Conservation (phyloP, 2,113 vertebrate genomes). For the Uropsilus gracilis region DNA sequence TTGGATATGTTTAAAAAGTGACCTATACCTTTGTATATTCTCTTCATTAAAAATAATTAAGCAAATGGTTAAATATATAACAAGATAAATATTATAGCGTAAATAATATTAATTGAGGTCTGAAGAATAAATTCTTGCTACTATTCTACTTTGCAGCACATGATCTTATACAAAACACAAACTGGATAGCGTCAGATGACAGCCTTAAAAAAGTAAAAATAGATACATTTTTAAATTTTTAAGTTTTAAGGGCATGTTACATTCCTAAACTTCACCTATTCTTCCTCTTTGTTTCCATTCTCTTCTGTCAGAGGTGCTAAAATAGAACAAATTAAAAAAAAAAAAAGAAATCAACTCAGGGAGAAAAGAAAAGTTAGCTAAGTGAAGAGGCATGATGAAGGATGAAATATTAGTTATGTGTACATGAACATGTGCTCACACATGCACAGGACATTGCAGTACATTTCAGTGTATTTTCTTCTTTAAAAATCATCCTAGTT, state of each 20-base stretch:
- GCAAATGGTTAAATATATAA: background rate
- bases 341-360: background rate
- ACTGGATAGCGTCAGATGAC: background rate
- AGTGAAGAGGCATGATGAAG: background rate
- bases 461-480: background rate
- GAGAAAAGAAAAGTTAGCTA: background rate
- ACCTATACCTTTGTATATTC: background rate
- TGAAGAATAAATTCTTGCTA: background rate
- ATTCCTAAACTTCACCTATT: background rate
- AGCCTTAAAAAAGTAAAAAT: background rate
- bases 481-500: background rate
- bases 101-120: background rate
- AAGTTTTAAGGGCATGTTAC: background rate
- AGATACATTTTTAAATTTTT: background rate
- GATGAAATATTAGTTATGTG: background rate
- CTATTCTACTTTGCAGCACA: background rate
- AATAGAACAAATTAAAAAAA: background rate
- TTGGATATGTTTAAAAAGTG: background rate
- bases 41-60: background rate
- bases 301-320: constrained; percentile 5
- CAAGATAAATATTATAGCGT: background rate
- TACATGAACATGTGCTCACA: no score
- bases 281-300: background rate
- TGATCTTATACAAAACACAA: background rate
- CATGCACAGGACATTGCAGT: background rate